Evolutionary conservation across 1,140 invertebrate species (phyloP).

Genomic region (Aricia agestis): DNA sequence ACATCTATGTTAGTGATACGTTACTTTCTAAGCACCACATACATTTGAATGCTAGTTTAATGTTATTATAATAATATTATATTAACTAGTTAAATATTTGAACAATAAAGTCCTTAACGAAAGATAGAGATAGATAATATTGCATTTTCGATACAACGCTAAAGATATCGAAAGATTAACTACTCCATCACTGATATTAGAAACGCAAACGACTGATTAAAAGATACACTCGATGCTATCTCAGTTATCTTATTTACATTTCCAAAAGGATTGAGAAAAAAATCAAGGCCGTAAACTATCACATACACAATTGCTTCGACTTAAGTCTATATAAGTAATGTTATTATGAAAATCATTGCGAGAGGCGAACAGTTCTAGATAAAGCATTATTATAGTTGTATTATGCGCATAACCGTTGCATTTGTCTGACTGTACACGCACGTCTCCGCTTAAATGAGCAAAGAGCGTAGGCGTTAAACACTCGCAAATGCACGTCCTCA

Average conservation of each 20-base stretch:
- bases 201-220: slow-evolving; percentile 39
- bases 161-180: slow-evolving; percentile 22
- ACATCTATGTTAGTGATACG: slow-evolving; percentile 32
- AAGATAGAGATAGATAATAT: too few relatives aligned
- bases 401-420: slow-evolving; percentile 64
- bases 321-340: slow-evolving; percentile 61
- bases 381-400: slow-evolving; percentile 36
- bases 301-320: slow-evolving; percentile 62
- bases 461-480: slow-evolving; percentile 56
- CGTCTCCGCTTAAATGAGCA: slow-evolving; percentile 67
- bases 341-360: slow-evolving; percentile 43
- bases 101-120: slow-evolving; percentile 64
- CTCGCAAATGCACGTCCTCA: slow-evolving; percentile 54
- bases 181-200: slow-evolving; percentile 46
- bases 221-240: slow-evolving; percentile 45
- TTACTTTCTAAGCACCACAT: slow-evolving; percentile 56
- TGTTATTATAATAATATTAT: slow-evolving; percentile 27
- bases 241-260: slow-evolving; percentile 69
- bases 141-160: slow-evolving; percentile 8
- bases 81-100: slow-evolving; percentile 63
- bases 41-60: slow-evolving; percentile 16
- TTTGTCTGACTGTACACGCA: slow-evolving; percentile 59
- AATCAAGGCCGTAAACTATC: slow-evolving; percentile 65
- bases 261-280: slow-evolving; percentile 58
- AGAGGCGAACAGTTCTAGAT: slow-evolving; percentile 47